Evolutionary conservation across 1,140 invertebrate species (phyloP).

Genomic region (Brachionus sp.): DNA sequence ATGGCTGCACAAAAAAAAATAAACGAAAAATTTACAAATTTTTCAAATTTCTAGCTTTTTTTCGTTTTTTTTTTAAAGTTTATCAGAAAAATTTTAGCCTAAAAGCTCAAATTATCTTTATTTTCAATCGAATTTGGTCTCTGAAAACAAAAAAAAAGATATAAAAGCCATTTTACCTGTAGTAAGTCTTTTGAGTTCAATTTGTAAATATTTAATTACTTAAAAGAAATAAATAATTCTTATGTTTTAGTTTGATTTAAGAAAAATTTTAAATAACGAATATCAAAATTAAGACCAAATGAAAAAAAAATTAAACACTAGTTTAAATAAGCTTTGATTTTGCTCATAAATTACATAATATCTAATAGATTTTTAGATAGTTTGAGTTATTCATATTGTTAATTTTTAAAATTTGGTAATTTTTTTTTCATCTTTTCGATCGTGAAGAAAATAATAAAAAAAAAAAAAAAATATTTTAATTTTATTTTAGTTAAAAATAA

Average conservation of each 20-base stretch:
- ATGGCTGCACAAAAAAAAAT: neutral
- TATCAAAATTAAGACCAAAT: neutral
- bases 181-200: neutral
- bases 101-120: no score
- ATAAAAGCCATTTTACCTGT: neutral
- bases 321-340: neutral
- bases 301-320: neutral
- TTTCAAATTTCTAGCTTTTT: neutral
- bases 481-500: no score
- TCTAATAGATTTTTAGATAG: neutral
- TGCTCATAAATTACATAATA: neutral
- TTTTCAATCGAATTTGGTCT: neutral
- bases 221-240: no score
- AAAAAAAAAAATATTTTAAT: neutral
- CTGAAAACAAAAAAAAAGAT: neutral
- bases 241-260: neutral
- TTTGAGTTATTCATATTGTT: neutral
- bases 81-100: neutral
- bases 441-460: neutral
- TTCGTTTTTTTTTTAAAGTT: neutral
- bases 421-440: neutral
- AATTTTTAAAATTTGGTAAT: neutral
- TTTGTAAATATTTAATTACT: neutral
- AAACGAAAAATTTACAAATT: neutral
- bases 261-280: neutral